These are phyloP conservation scores for Melanotaenia parkinsoni DNA, from an alignment of 2,797 vertebrate species.

Conservation along the genomic window DNA sequence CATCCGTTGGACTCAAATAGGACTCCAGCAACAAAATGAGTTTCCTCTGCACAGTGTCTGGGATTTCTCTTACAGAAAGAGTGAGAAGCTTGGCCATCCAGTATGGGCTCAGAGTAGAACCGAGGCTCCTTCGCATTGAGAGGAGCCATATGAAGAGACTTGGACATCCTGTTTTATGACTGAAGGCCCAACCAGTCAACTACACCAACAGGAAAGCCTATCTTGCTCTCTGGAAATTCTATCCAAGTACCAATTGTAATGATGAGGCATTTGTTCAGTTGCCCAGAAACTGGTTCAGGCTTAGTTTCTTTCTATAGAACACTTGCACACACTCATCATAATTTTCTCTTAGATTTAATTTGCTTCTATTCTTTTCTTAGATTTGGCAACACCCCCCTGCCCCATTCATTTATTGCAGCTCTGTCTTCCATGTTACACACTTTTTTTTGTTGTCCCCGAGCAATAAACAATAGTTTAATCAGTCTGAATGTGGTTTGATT, in stretches of 20 bases:
- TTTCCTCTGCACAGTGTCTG: no score
- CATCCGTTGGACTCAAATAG: no score
- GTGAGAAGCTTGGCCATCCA: neutral
- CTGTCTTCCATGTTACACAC: neutral
- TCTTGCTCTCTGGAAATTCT: neutral
- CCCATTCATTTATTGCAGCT: neutral
- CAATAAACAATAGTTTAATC: neutral
- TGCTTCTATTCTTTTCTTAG: constrained; percentile 1
- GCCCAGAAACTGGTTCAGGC: neutral
- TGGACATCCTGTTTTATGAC: neutral
- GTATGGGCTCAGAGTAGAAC: neutral
- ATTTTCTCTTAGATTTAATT: neutral
- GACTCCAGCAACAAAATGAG: no score
- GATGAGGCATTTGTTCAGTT: neutral
- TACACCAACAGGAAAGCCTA: neutral
- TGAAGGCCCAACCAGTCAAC: neutral
- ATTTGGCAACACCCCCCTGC: neutral
- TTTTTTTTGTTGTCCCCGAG: neutral
- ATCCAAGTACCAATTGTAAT: neutral
- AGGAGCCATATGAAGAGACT: neutral
- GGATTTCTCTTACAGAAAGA: no score
- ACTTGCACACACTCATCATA: neutral
- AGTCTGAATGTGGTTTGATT: neutral
- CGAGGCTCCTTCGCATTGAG: neutral
- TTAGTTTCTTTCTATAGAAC: neutral